Conservation (phyloP, 2,888 invertebrate genomes). For the Mongoloraphidia duomilia region DNA sequence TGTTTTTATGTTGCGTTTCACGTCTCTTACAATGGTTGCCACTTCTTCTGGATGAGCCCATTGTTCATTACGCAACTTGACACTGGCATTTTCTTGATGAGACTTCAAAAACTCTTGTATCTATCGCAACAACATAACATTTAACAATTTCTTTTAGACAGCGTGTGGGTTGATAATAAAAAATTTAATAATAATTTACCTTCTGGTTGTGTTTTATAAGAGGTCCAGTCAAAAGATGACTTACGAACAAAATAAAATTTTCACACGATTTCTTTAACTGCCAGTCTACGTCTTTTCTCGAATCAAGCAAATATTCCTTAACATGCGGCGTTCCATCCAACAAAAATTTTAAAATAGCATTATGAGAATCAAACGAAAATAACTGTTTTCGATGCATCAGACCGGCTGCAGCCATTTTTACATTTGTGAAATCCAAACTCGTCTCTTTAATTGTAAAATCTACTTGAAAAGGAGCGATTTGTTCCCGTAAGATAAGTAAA, state of each 20-base stretch:
- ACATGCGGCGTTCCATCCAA: conserved; percentile 90
- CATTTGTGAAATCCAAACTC: conserved; percentile 81
- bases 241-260: conserved; percentile 66
- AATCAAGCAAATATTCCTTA: conserved; percentile 82
- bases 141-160: not conserved
- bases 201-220: conserved; percentile 59
- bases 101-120: not conserved
- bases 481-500: conserved; percentile 87
- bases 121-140: not conserved
- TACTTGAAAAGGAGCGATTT: conserved; percentile 95
- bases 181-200: conserved; percentile 29
- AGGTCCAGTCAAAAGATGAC: conserved; percentile 60
- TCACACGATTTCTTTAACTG: conserved; percentile 85
- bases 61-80: conserved; percentile 23
- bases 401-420: conserved; percentile 72
- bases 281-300: conserved; percentile 89
- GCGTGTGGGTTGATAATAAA: too few relatives aligned
- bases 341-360: conserved; percentile 83
- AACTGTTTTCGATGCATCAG: conserved; percentile 64
- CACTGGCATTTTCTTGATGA: not conserved
- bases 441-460: conserved; percentile 90
- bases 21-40: conserved; percentile 57
- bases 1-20: conserved; percentile 63
- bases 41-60: conserved; percentile 61
- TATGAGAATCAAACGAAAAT: conserved; percentile 66